These are phyloP conservation scores for Girardia tigrina DNA, from an alignment of 2,888 invertebrate genomes.

Conservation along the genomic window DNA sequence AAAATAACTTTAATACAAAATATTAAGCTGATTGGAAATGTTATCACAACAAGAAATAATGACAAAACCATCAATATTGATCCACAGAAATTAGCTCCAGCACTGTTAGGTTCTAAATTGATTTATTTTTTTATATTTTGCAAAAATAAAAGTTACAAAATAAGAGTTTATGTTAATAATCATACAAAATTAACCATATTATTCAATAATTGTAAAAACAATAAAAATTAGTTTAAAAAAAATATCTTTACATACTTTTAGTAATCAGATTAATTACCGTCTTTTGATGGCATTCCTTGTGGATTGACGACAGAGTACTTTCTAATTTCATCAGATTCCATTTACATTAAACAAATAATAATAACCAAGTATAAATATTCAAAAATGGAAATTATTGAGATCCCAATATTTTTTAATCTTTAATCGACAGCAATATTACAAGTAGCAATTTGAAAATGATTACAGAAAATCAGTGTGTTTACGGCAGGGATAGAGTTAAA, in stretches of 20 bases:
- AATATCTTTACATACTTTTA: not conserved
- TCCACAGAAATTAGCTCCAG: conserved; percentile 14
- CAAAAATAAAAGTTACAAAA: too few species aligned
- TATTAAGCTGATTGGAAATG: conserved; percentile 14
- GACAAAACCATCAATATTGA: not conserved
- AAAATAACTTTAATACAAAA: conserved; percentile 7
- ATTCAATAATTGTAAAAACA: too few species aligned
- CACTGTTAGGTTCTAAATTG: not conserved
- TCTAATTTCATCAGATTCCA: conserved; percentile 7
- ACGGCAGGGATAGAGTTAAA: not conserved
- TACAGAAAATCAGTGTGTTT: conserved; percentile 2
- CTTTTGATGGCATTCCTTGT: conserved; percentile 17
- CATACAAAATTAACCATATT: too few species aligned
- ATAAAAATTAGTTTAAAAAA: not conserved
- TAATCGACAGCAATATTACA: not conserved
- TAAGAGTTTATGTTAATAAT: too few species aligned
- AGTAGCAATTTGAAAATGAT: not conserved
- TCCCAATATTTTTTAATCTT: too few species aligned
- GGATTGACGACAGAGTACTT: conserved; percentile 15
- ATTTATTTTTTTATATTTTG: not conserved
- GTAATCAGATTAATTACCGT: not conserved
- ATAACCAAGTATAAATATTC: too few species aligned
- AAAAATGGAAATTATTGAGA: too few species aligned
- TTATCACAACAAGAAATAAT: not conserved
- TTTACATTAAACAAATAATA: conserved; percentile 10